Evolutionary conservation across 2,797 vertebrate species (phyloP), one percentile per base, ranked within the genome.

Genomic region (Meriones psammophilus): DNA sequence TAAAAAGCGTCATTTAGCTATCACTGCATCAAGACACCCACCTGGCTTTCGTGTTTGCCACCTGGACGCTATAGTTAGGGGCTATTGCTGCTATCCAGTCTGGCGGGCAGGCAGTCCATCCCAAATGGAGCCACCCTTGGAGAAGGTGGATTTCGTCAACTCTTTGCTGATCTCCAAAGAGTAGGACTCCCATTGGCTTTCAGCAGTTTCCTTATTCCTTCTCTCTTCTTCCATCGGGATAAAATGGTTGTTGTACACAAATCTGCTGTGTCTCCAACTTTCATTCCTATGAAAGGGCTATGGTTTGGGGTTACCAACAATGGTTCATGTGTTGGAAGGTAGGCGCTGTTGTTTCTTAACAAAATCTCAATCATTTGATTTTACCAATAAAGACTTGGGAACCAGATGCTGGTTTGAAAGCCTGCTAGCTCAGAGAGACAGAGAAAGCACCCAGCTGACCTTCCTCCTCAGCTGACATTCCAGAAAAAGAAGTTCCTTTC

Each of bases 31-130:
- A 20, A 77, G 26, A 5, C 15, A 10, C 14, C 58, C 20, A 42
- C 50, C 17, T 93, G 84, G 13, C 30, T 89, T 87, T 30, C 77
- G 7, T 85, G 94, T 73, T 30, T 84, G 79, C 60, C 4, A 86
- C 58, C 36, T 7, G 76, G 36, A 71, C 93, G 30, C 36, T 54
- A 24, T 10, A 30, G 66, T 54, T 20, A 78, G 68, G 83, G 18
- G 20, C 2, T 15, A 3, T 3, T 46, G 28, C 22, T 1, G 3
- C 8, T n/a, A 36, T 28, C n/a, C 28, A 68, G 33, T 2, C 4
- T 50, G 50, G 50, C 0, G 4, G 14, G 12, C 2, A 18, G 71
- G 36, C 68, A 88, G 15, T 14, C 60, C 60, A n/a, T 88, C 58
- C 73, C 80, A n/a, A 15, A 1, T 15, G 5, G 77, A n/a, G 9